Conservation (phyloP, 2,113 vertebrate genomes). For the Amblyornis subalaris region DNA sequence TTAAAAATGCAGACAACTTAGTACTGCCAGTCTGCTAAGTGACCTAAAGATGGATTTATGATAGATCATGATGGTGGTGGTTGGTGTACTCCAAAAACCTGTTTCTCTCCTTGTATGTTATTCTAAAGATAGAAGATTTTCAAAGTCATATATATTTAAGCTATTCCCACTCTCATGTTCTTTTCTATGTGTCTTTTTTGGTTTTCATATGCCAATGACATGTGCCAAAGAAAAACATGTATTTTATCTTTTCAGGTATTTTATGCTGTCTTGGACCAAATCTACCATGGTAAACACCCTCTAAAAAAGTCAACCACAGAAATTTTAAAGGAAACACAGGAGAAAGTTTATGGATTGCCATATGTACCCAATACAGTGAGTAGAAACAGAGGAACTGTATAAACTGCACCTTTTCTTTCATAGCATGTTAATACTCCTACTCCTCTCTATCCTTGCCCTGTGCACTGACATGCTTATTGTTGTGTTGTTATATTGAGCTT, state of each 20-base stretch:
- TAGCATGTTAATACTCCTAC: background rate
- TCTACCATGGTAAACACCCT: slow-evolving; percentile 89
- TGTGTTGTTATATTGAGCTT: background rate
- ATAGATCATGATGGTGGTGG: background rate
- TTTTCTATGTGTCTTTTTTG: background rate
- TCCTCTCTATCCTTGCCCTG: background rate
- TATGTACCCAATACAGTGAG: slow-evolving; percentile 89
- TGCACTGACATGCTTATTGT: background rate
- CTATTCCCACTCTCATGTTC: background rate
- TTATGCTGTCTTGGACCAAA: slow-evolving; percentile 92
- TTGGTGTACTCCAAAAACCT: background rate
- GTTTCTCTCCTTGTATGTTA: background rate
- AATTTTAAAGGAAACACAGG: slow-evolving; percentile 88
- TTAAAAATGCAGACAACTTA: background rate
- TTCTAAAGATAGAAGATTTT: background rate
- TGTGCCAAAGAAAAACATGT: background rate
- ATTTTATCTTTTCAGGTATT: slow-evolving; percentile 80
- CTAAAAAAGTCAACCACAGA: slow-evolving; percentile 85
- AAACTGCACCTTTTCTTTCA: background rate
- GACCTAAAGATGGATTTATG: background rate
- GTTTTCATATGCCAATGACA: background rate
- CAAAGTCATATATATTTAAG: background rate
- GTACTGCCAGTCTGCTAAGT: background rate
- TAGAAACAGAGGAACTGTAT: background rate
- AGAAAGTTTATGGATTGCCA: slow-evolving; percentile 87